A percentile compares a stretch with the other conserved stretches of the same genome.
Evolutionary conservation across 2,888 invertebrate genomes (phyloP).

Genomic region (Drosophila suboccidentalis): DNA sequence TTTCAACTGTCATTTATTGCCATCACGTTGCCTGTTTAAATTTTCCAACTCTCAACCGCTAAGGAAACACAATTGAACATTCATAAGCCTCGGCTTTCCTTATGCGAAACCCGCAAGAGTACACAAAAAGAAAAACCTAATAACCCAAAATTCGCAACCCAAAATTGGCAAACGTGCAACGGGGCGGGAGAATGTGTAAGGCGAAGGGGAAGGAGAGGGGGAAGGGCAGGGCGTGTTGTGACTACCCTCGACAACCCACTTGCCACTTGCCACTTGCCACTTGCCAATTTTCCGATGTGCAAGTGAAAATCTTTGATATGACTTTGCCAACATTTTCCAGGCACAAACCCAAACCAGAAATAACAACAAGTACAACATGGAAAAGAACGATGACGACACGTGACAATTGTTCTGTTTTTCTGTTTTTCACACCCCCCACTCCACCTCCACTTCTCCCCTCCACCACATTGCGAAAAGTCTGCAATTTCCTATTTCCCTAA

Average conservation of each 20-base stretch:
- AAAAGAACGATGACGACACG: slow-evolving; percentile 59
- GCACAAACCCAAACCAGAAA: slow-evolving; percentile 25
- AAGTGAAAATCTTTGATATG: slow-evolving; percentile 71
- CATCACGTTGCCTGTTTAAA: slow-evolving; percentile 57
- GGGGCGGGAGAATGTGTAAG: neutral
- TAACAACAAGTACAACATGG: slow-evolving; percentile 33
- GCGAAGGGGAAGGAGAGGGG: neutral
- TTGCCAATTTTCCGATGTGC: slow-evolving; percentile 58
- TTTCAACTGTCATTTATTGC: slow-evolving; percentile 73
- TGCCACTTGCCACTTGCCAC: slow-evolving; percentile 41
- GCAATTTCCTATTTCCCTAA: slow-evolving; percentile 62
- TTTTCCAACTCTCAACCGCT: slow-evolving; percentile 39
- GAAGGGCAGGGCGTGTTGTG: slow-evolving; percentile 1
- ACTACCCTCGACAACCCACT: slow-evolving; percentile 37
- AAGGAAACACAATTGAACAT: slow-evolving; percentile 71
- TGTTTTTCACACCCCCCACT: slow-evolving; percentile 14
- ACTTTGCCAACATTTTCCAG: slow-evolving; percentile 66
- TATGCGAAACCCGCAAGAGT: slow-evolving; percentile 48
- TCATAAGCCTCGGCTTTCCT: slow-evolving; percentile 53
- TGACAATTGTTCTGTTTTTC: slow-evolving; percentile 73
- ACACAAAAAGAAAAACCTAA: slow-evolving; percentile 61
- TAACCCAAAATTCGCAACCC: slow-evolving; percentile 72
- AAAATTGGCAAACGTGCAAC: slow-evolving; percentile 53
- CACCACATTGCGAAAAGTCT: slow-evolving; percentile 42
- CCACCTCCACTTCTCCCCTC: neutral